Evolutionary conservation across 2,113 vertebrate genomes (phyloP).

Genomic region (Connochaetes taurinus): DNA sequence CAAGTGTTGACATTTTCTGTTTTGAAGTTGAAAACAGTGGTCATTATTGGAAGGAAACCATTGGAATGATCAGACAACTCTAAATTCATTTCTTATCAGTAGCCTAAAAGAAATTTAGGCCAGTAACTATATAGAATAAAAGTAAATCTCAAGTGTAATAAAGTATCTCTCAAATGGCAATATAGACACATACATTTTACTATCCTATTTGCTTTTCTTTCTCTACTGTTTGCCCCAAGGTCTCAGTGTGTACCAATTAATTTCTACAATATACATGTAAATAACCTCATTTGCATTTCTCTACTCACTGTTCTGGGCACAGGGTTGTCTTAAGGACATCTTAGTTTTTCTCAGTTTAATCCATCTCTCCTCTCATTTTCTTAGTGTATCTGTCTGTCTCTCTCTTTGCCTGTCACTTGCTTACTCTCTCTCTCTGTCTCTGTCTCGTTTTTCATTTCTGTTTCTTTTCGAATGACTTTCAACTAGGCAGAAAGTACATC

Average conservation of each 20-base stretch:
- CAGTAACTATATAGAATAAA: neutral
- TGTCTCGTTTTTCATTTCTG: neutral
- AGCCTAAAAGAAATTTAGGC: neutral
- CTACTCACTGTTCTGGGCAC: neutral
- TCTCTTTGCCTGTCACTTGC: neutral
- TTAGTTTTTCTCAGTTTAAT: constrained; percentile 15
- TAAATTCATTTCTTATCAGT: neutral
- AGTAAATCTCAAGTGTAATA: neutral
- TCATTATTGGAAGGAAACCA: neutral
- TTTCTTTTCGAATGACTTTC: constrained; percentile 25
- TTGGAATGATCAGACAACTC: neutral
- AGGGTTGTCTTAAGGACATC: neutral
- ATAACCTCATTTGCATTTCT: neutral
- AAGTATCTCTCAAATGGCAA: neutral
- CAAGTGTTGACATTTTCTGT: neutral
- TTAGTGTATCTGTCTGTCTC: neutral
- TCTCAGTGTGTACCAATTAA: neutral
- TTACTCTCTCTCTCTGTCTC: neutral
- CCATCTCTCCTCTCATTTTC: neutral
- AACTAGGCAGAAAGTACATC: constrained; percentile 18
- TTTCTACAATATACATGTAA: neutral
- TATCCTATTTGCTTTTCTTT: neutral
- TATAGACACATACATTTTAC: neutral
- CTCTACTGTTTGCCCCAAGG: neutral
- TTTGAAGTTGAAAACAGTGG: neutral